These are phyloP conservation scores for Indicator maculatus DNA, from an alignment of 2,113 vertebrate genomes.

Conservation along the genomic window DNA sequence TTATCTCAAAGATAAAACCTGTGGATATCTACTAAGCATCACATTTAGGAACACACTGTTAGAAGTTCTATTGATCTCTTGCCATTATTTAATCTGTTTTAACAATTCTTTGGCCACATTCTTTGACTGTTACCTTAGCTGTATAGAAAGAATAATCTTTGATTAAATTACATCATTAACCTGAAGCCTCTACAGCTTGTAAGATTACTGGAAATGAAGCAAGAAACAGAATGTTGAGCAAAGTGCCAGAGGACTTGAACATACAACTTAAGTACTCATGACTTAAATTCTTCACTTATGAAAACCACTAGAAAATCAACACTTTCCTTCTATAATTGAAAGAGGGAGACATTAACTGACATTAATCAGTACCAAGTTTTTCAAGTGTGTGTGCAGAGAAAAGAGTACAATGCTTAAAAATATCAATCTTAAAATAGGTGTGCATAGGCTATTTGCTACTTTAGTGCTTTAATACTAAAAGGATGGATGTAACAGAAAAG, in stretches of 20 bases:
- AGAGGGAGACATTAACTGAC: fast-evolving
- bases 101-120: neutral
- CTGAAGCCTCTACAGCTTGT: neutral
- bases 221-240: neutral
- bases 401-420: neutral
- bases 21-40: neutral
- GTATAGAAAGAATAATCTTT: neutral
- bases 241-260: neutral
- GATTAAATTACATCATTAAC: constrained; percentile 1
- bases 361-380: neutral
- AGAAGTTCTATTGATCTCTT: neutral
- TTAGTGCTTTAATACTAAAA: neutral
- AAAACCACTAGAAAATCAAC: neutral
- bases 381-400: neutral
- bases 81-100: neutral
- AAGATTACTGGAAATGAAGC: neutral
- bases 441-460: neutral
- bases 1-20: neutral
- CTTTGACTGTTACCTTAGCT: neutral
- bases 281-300: neutral
- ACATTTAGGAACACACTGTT: neutral
- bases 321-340: neutral
- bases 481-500: neutral
- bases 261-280: fast-evolving
- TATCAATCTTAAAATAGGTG: neutral